Conservation (phyloP, 1,140 invertebrate species). For the Drosophila elegans region DNA sequence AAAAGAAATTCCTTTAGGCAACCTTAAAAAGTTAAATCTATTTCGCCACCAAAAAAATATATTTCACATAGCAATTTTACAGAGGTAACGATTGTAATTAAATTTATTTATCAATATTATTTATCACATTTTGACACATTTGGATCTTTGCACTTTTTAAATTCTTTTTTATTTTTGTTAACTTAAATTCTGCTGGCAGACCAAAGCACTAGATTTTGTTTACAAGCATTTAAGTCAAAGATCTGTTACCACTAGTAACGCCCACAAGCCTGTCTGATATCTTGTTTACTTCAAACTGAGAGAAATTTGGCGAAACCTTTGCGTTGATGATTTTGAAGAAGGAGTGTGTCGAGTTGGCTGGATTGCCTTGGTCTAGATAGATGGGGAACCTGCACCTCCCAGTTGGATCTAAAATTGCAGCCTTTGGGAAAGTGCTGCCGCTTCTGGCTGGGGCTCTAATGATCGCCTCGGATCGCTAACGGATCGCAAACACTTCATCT, state of each 20-base stretch:
- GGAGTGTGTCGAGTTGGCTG: conserved; percentile 21
- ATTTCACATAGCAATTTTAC: too few species aligned
- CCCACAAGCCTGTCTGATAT: neutral
- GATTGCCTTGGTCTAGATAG: conserved; percentile 49
- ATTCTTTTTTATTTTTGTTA: too few species aligned
- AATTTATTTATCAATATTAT: too few species aligned
- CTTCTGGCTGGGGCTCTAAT: conserved; percentile 30
- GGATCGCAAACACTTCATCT: conserved; percentile 28
- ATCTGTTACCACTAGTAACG: neutral
- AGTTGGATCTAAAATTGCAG: conserved; percentile 49
- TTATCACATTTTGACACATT: too few species aligned
- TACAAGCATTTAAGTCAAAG: neutral
- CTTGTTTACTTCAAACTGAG: conserved; percentile 13
- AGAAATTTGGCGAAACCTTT: conserved; percentile 24
- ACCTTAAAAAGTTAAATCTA: too few species aligned
- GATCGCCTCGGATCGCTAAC: conserved; percentile 31
- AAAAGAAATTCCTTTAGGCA: too few species aligned
- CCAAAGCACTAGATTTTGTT: neutral
- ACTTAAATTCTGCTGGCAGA: too few species aligned
- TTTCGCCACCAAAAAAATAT: too few species aligned
- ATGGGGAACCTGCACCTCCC: conserved; percentile 35
- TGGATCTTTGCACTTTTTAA: too few species aligned
- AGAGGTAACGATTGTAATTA: too few species aligned
- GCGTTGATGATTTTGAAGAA: conserved; percentile 13
- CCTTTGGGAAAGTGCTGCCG: conserved; percentile 58